phyloP scores from a whole-genome alignment of 2,888 invertebrate species.

The Lasioglossum calceatum region DNA sequence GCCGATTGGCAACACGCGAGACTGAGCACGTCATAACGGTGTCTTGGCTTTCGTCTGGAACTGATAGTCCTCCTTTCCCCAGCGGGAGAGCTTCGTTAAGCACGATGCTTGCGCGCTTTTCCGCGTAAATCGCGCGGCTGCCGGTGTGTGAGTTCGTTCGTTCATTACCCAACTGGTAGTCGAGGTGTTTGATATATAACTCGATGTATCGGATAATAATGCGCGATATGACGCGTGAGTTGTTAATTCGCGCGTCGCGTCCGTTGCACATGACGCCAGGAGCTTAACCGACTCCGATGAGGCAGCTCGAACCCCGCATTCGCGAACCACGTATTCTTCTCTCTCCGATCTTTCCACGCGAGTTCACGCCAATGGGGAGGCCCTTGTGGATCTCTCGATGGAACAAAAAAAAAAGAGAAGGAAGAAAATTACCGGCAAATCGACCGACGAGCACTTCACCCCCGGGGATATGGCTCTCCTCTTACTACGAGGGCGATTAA shows the following conservation, averaged over 20 bases:
- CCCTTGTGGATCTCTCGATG: constrained; percentile 41
- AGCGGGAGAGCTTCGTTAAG: constrained; percentile 63
- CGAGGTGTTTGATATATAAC: constrained; percentile 81
- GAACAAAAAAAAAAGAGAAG: constrained; percentile 45
- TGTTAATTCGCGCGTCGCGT: constrained; percentile 80
- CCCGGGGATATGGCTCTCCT: constrained; percentile 49
- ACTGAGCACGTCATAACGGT: constrained; percentile 60
- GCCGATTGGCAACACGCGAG: constrained; percentile 39
- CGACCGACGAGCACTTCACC: constrained; percentile 61
- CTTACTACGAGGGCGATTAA: constrained; percentile 45
- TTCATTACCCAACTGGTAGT: constrained; percentile 33
- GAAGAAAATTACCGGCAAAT: constrained; percentile 64
- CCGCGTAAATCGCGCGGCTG: constrained; percentile 39
- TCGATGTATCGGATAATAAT: constrained; percentile 82
- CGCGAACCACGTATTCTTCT: constrained; percentile 62
- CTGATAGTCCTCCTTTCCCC: constrained; percentile 76
- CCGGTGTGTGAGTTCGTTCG: constrained; percentile 26
- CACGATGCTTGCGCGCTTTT: constrained; percentile 57
- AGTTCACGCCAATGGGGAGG: constrained; percentile 69
- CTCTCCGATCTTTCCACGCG: constrained; percentile 73
- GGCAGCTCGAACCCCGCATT: neutral
- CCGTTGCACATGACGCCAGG: constrained; percentile 75
- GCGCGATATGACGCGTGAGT: constrained; percentile 82
- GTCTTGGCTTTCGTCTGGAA: constrained; percentile 75
- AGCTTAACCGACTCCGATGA: constrained; percentile 24